A percentile compares a stretch with the other conserved stretches of the same genome.
These are phyloP conservation scores for Myotis yumanensis DNA, from an alignment of 2,113 vertebrate species.

Conservation along the genomic window DNA sequence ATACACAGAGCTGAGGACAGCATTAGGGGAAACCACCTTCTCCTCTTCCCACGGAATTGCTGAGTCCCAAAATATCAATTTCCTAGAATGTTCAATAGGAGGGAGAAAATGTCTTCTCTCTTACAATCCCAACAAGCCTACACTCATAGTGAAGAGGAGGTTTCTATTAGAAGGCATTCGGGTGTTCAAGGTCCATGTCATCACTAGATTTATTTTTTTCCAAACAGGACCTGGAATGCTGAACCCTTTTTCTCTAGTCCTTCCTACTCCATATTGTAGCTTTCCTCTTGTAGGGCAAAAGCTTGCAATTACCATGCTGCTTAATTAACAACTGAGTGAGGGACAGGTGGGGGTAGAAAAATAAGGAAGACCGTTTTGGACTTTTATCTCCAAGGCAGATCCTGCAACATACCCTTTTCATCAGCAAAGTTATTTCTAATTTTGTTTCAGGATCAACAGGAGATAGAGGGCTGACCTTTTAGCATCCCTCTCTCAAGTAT, in stretches of 20 bases:
- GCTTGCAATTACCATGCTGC: too few relatives aligned
- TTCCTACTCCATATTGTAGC: not conserved
- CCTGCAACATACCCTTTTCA: not conserved
- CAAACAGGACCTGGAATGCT: too few relatives aligned
- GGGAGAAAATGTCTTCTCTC: not conserved
- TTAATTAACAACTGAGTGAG: not conserved
- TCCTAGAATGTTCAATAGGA: not conserved
- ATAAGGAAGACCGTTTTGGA: not conserved
- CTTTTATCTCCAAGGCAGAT: not conserved
- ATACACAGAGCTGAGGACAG: not conserved
- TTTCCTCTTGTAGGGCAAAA: not conserved
- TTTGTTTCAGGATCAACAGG: not conserved
- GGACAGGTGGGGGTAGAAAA: not conserved
- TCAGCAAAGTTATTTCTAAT: not conserved
- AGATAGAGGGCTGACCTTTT: not conserved
- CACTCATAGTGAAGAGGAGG: not conserved
- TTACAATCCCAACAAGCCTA: not conserved
- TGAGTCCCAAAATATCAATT: not conserved
- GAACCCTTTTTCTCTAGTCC: not conserved
- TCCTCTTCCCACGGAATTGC: not conserved
- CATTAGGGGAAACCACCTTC: not conserved
- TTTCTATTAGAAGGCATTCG: not conserved
- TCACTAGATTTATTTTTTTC: not conserved
- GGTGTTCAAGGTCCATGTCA: not conserved
- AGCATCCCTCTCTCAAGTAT: not conserved